Evolutionary conservation across 1,140 invertebrate species (phyloP).

Genomic region (Bombus difficillimus): DNA sequence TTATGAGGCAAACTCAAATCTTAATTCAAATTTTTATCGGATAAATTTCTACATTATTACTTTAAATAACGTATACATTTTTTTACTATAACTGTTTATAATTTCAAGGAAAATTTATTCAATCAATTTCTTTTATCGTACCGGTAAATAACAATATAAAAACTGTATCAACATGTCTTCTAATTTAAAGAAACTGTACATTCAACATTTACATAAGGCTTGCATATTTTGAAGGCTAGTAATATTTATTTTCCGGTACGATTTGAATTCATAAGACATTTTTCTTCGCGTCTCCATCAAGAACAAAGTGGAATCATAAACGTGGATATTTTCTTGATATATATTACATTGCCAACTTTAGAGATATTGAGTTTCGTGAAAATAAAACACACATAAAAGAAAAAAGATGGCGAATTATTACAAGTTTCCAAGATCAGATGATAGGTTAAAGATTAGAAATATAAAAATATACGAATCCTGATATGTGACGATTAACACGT

Average conservation of each 20-base stretch:
- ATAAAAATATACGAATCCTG: neutral
- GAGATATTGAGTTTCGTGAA: neutral
- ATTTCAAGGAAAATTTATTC: too few relatives aligned
- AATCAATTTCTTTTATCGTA: neutral
- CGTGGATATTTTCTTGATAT: neutral
- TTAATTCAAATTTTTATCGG: too few relatives aligned
- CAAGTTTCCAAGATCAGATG: neutral
- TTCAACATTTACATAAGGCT: too few relatives aligned
- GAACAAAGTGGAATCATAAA: too few relatives aligned
- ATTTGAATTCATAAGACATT: neutral
- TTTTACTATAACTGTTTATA: neutral
- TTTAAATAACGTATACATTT: too few relatives aligned
- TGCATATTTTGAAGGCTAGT: slow-evolving; percentile 19
- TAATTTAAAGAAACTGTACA: neutral
- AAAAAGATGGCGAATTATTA: neutral
- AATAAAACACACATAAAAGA: neutral
- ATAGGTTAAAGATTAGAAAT: neutral
- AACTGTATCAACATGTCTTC: neutral
- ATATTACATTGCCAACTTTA: neutral
- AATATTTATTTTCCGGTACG: neutral
- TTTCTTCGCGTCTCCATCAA: too few relatives aligned
- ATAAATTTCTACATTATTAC: too few relatives aligned
- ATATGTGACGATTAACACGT: neutral
- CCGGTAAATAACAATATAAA: neutral
- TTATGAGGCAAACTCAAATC: too few relatives aligned